Evolutionary conservation across 2,888 invertebrate genomes (phyloP).

Genomic region (Plagiodera versicolora): DNA sequence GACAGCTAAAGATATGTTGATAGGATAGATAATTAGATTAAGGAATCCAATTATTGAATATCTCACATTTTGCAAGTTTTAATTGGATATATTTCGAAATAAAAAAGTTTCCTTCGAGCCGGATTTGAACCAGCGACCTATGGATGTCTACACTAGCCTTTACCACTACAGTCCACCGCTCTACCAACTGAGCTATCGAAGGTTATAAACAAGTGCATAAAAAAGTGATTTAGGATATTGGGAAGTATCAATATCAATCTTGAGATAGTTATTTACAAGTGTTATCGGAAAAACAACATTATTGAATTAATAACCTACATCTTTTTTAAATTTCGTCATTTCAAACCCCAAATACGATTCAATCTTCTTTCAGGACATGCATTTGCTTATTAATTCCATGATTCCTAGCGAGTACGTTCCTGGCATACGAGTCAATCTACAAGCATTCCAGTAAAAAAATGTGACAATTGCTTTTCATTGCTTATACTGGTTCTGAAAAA

Average conservation of each 20-base stretch:
- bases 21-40: not conserved
- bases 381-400: too few relatives aligned
- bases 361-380: too few relatives aligned
- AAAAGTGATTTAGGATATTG: too few relatives aligned
- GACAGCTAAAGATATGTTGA: not conserved
- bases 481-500: not conserved
- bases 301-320: too few relatives aligned
- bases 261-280: too few relatives aligned
- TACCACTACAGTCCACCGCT: constrained; percentile 46
- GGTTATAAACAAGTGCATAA: constrained; percentile 24
- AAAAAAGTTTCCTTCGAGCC: constrained; percentile 42
- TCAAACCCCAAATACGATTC: too few relatives aligned
- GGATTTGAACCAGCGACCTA: constrained; percentile 57
- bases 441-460: not conserved
- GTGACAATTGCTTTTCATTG: not conserved
- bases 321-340: too few relatives aligned
- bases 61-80: too few relatives aligned
- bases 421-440: not conserved
- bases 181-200: constrained; percentile 51
- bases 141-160: constrained; percentile 54
- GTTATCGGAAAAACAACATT: too few relatives aligned
- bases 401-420: too few relatives aligned
- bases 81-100: not conserved
- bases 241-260: too few relatives aligned
- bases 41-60: too few relatives aligned